Evolutionary conservation across 2,113 vertebrate genomes (phyloP), one percentile per base, ranked within the genome.

Genomic region (Epinephelus fuscoguttatus): DNA sequence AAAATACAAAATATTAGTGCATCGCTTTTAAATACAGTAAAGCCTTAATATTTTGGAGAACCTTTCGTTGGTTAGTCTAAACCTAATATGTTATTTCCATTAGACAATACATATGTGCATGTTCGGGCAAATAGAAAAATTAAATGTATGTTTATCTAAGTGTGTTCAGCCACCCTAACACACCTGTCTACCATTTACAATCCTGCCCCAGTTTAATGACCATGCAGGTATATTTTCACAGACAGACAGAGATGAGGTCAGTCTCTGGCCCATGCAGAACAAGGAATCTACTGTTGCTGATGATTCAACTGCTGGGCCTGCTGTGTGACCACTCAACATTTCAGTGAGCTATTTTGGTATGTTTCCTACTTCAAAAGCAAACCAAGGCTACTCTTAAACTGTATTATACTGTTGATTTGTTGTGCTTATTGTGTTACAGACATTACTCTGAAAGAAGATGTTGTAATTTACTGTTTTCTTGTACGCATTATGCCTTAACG

Each of bases 191-290:
- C 4, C 27, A 64, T 70, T 57, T 19, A 52, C 19, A 53, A 1
- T 15, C 70, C 25, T 19, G 19, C 18, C 30, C n/a, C 12, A 56
- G 33, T 56, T 33, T 30, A 47, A 37, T 4, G 19, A 2, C 25
- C 19, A 50, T n/a, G 30, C 2, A 15, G 10, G 18, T 2, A 4
- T 1, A 6, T 13, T 62, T 15, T 50, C 4, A 25, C 45, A 82
- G 30, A 62, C 37, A 61, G 30, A 30, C n/a, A 62, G 78, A 76
- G 18, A 55, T 61, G 64, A 78, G 59, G 62, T 66, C 73, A 66
- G 52, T 61, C 8, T 70, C 40, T 40, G 6, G 63, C 19, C 21
- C 55, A 52, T 47, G 42, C 19, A 52, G 45, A 74, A 70, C 27
- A 61, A 61, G 9, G 63, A 82, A 56, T 45, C 49, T 5, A 52